Conservation (phyloP, 1,140 invertebrate genomes). For the Nymphalis io region DNA sequence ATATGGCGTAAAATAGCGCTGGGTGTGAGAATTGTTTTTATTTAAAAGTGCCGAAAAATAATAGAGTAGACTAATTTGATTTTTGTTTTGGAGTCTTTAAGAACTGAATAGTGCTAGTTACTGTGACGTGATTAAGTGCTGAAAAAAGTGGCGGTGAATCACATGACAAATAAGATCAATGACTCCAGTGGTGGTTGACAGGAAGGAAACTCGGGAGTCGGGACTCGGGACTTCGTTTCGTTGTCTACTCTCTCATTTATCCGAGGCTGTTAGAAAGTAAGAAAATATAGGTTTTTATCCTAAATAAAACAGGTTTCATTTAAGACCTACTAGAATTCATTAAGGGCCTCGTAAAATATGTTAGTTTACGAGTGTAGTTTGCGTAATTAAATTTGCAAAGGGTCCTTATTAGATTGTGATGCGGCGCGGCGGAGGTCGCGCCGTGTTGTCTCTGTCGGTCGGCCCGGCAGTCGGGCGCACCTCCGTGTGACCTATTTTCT, state of each 20-base stretch:
- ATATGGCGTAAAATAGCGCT: slow-evolving; percentile 62
- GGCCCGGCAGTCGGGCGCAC: slow-evolving; percentile 66
- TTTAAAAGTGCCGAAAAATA: not conserved
- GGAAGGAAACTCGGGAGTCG: slow-evolving; percentile 45
- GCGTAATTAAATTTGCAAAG: slow-evolving; percentile 66
- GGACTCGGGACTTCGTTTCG: slow-evolving; percentile 50
- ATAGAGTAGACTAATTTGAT: not conserved
- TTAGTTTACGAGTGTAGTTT: slow-evolving; percentile 21
- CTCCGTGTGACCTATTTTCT: slow-evolving; percentile 79
- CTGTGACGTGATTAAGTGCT: slow-evolving; percentile 15
- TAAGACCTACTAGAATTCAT: not conserved
- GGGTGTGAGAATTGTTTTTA: slow-evolving; percentile 54
- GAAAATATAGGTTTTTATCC: slow-evolving; percentile 53
- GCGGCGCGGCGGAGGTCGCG: slow-evolving; percentile 61
- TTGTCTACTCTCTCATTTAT: slow-evolving; percentile 56
- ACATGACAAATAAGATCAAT: slow-evolving; percentile 66
- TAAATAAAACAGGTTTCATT: slow-evolving; percentile 40
- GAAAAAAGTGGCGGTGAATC: slow-evolving; percentile 45
- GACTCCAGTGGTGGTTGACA: slow-evolving; percentile 53
- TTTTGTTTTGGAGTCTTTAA: not conserved
- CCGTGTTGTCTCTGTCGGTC: slow-evolving; percentile 64
- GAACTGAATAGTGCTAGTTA: not conserved
- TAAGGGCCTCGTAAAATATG: slow-evolving; percentile 3
- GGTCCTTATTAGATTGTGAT: slow-evolving; percentile 63
- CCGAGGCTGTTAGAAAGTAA: slow-evolving; percentile 60